Base-by-base conservation (phyloP, 35 echinoderm and acorn worm genomes). In the Nesometra sesokonis region DNA sequence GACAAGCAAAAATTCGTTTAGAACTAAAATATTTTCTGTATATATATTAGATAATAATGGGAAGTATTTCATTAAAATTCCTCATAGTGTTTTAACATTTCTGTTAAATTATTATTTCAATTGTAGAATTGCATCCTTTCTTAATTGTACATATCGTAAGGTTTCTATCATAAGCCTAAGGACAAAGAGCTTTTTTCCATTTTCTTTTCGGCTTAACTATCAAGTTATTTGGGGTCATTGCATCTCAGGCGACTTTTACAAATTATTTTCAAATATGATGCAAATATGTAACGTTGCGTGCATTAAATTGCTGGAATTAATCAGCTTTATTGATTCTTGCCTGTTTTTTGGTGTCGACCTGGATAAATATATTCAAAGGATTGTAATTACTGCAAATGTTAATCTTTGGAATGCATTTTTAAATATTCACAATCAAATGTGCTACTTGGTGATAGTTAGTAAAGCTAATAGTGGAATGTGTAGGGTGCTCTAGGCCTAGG, bases 231-330 rank as follows among this genome's bases (percentile, higher is more conserved):
- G 52, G 52, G 52, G 52, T 67, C 52, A 27, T 67, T 67, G 52
- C 8, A 13, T 67, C 52, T 67, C 23, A 67, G 52, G 52, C 52
- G 52, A 67, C 52, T 67, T 67, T 19, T 67, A 67, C 52, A 67
- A 67, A 67, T 67, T 67, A 67, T 19, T 67, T 17, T 67, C 52
- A 27, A 67, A 67, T 67, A 67, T 67, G 52, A 67, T 11, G 52
- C 52, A 67, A 67, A 67, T 67, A 67, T 67, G 52, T 67, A 13
- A 67, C 21, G 52, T 67, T 67, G 7, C 7, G 52, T 67, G 52
- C 52, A 67, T 67, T n/a, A n/a, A n/a, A n/a, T n/a, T n/a, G n/a
- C n/a, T n/a, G n/a, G 52, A 67, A 67, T 67, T 67, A 67, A 67
- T 67, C 52, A 67, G 21, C 9, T 17, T 67, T 67, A 67, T 67